Conservation (phyloP, 2,113 vertebrate species). For the Ramphastos sulfuratus region DNA sequence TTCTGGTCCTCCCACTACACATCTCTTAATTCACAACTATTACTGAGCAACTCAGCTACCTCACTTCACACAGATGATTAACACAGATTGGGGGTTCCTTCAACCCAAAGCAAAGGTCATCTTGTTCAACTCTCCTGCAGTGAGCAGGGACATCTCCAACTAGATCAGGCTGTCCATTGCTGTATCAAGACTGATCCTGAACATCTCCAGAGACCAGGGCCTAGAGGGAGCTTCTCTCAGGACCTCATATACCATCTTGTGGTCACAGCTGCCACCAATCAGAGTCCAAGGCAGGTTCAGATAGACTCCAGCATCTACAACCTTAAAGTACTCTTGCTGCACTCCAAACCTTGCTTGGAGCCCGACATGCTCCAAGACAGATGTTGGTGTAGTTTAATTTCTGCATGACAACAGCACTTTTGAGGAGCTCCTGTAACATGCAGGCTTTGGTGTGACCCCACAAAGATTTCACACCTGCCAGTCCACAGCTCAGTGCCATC, state of each 20-base stretch:
- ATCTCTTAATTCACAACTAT: neutral
- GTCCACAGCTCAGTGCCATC: neutral
- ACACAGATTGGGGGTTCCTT: no score
- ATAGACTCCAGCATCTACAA: neutral
- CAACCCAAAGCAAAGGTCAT: no score
- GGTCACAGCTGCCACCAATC: neutral
- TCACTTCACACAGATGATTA: neutral
- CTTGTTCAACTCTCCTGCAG: no score
- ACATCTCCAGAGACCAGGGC: no score
- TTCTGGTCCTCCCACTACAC: neutral
- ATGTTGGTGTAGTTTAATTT: neutral
- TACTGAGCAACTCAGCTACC: neutral
- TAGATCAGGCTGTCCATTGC: no score
- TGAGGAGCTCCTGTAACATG: neutral
- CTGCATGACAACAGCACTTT: neutral
- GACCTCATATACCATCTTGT: neutral
- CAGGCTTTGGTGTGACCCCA: neutral
- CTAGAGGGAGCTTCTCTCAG: neutral
- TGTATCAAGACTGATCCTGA: no score
- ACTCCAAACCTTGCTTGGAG: neutral
- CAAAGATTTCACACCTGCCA: neutral
- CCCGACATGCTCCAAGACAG: neutral
- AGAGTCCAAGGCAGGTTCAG: neutral
- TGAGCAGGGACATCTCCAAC: no score
- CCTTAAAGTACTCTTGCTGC: neutral